Conservation (phyloP, 2,888 invertebrate species). For the Sceliomorpha sp. region DNA sequence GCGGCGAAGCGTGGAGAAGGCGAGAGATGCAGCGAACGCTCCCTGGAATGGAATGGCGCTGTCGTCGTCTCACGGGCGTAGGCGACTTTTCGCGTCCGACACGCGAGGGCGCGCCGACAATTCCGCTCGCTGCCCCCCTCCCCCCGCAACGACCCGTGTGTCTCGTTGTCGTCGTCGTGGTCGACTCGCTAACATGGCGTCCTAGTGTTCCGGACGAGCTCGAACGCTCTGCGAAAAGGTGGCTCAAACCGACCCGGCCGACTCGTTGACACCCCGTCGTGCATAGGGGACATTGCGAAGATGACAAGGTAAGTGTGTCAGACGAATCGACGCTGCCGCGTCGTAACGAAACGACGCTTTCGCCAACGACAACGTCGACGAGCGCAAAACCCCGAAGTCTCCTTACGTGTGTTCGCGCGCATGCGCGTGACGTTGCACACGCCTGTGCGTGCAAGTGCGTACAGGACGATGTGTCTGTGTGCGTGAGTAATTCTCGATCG, state of each 20-base stretch:
- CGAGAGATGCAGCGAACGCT: too few species aligned
- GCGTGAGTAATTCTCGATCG: slow-evolving; percentile 1
- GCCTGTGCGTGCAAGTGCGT: too few species aligned
- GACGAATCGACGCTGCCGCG: slow-evolving; percentile 1
- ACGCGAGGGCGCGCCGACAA: slow-evolving; percentile 74
- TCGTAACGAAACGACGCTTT: neutral
- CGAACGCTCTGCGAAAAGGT: slow-evolving; percentile 56
- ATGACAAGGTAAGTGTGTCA: slow-evolving; percentile 73
- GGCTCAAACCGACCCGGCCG: too few species aligned
- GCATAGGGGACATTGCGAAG: slow-evolving; percentile 62
- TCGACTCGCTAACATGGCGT: slow-evolving; percentile 79
- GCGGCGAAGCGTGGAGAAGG: too few species aligned
- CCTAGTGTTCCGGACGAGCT: slow-evolving; percentile 71
- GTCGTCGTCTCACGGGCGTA: slow-evolving; percentile 69
- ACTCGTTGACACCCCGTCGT: slow-evolving; percentile 60
- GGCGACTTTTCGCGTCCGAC: slow-evolving; percentile 74
- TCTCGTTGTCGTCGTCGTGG: slow-evolving; percentile 47
- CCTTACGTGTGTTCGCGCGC: too few species aligned
- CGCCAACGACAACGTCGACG: neutral
- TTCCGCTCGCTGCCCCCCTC: slow-evolving; percentile 47
- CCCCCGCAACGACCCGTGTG: slow-evolving; percentile 46
- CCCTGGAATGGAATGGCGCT: slow-evolving; percentile 67
- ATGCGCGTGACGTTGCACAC: too few species aligned
- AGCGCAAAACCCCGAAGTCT: too few species aligned
- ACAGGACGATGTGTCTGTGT: too few species aligned